phyloP scores from a whole-genome alignment of 2,113 vertebrate species.

The Butastur rufipennis region DNA sequence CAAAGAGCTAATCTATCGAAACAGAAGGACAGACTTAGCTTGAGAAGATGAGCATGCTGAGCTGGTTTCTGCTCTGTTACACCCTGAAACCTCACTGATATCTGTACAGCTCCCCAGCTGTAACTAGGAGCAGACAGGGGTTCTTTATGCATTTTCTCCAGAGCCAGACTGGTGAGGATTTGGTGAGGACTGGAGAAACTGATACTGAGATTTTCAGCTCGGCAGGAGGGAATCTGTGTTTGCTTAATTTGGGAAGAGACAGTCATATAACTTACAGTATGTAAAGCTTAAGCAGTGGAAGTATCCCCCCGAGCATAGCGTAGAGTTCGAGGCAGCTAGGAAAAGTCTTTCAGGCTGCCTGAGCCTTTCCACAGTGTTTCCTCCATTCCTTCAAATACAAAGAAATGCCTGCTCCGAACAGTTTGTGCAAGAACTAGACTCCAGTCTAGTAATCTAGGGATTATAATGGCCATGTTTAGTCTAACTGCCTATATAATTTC shows the following conservation, averaged over 20 bases:
- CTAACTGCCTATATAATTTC: background rate
- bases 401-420: background rate
- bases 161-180: slow-evolving; percentile 39
- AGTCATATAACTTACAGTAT: background rate
- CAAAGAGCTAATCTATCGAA: slow-evolving; percentile 46
- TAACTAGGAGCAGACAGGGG: slow-evolving; percentile 3
- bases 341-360: background rate
- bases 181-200: slow-evolving; percentile 44
- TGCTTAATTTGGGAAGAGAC: slow-evolving; percentile 34
- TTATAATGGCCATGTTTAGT: background rate
- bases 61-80: slow-evolving; percentile 52
- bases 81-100: slow-evolving; percentile 54
- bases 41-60: slow-evolving; percentile 57
- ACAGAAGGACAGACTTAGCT: slow-evolving; percentile 61
- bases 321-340: background rate
- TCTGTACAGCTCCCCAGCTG: slow-evolving; percentile 9
- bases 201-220: slow-evolving; percentile 47
- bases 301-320: background rate
- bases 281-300: background rate
- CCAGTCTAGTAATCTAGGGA: background rate
- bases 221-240: background rate
- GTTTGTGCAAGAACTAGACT: background rate
- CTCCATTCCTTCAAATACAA: background rate
- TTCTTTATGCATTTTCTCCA: slow-evolving; percentile 40
- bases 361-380: background rate